Evolutionary conservation across 2,113 vertebrate species (phyloP), one percentile per base, ranked within the genome.

Genomic region (Condylura cristata): DNA sequence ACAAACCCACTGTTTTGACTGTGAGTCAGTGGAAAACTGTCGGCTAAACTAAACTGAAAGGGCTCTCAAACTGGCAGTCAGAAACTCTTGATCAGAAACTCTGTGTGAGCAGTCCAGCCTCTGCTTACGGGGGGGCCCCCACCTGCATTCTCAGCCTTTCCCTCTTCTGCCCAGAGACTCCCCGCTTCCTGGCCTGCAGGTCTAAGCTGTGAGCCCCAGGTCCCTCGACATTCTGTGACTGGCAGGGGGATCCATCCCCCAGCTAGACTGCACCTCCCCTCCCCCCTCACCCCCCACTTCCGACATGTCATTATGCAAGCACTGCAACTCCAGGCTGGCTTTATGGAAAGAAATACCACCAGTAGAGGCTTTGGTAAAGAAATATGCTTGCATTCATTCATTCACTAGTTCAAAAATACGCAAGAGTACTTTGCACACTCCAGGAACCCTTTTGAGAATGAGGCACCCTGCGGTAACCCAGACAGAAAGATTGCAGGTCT

Each of bases 1-100:
- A 3, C 14, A 39, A 60, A 39, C 37, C 37, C 0, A 0, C 63
- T 66, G 41, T 68, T 92, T 61, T 61, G 81, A 79, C 5, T 4
- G 30, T 76, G 48, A 61, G 80, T 83, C 58, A 30, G 26, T 28
- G 46, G 68, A 82, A 89, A 94, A 3, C 53, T 74, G 89, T 86
- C 75, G 82, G 14, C 17, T 56, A 46, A 46, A 83, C 30, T 63
- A 30, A 72, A 60, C 11, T n/a, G 72, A 53, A 80, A 44, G 60
- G 60, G 68, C 8, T 22, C 26, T 85, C 66, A 8, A 10, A 8
- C 51, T 16, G 9, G 53, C 32, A 28, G 70, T 82, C 37, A 72
- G 89, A 61, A n/a, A 6, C 60, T 6, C 51, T 46, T 41, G 8
- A 70, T 11, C 18, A 22, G 79, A 51, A 53, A n/a, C 66, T 70